Percentiles rank a stretch among this genome's conserved stretches.
Conservation (phyloP, 2,888 invertebrate genomes). For the Elegia similella region DNA sequence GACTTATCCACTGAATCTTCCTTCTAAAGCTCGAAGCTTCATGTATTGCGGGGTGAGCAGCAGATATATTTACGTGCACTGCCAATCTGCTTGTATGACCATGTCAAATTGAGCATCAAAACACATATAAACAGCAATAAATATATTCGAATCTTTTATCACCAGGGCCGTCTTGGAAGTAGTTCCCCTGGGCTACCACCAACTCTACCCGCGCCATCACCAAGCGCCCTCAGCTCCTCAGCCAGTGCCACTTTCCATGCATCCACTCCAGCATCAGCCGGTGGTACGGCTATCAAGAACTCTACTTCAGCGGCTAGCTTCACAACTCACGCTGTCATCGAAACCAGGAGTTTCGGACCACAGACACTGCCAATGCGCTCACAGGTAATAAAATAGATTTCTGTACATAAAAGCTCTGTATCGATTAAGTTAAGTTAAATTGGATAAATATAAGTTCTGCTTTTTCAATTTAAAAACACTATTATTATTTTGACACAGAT, state of each 20-base stretch:
- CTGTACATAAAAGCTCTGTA: background rate
- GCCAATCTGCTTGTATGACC: too few relatives aligned
- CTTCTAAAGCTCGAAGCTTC: too few relatives aligned
- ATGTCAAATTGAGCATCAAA: too few relatives aligned
- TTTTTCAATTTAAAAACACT: background rate
- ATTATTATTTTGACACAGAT: constrained; percentile 41
- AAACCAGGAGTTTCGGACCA: constrained; percentile 73
- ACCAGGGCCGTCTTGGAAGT: constrained; percentile 67
- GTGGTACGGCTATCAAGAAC: constrained; percentile 72
- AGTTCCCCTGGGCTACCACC: constrained; percentile 86
- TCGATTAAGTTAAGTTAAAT: too few relatives aligned
- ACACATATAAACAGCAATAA: too few relatives aligned
- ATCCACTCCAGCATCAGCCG: constrained; percentile 55
- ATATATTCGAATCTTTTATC: constrained; percentile 17
- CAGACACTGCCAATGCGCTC: constrained; percentile 75
- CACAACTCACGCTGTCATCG: constrained; percentile 74
- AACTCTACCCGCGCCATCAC: constrained; percentile 87
- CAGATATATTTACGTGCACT: too few relatives aligned
- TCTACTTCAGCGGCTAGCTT: constrained; percentile 83
- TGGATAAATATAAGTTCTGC: too few relatives aligned
- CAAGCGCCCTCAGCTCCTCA: constrained; percentile 83
- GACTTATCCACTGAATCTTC: too few relatives aligned
- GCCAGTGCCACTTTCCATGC: constrained; percentile 84
- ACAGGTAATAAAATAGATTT: constrained; percentile 48
- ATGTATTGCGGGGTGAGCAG: too few relatives aligned